Conservation (phyloP, 2,113 vertebrate genomes). For the Aspiorhynchus laticeps region DNA sequence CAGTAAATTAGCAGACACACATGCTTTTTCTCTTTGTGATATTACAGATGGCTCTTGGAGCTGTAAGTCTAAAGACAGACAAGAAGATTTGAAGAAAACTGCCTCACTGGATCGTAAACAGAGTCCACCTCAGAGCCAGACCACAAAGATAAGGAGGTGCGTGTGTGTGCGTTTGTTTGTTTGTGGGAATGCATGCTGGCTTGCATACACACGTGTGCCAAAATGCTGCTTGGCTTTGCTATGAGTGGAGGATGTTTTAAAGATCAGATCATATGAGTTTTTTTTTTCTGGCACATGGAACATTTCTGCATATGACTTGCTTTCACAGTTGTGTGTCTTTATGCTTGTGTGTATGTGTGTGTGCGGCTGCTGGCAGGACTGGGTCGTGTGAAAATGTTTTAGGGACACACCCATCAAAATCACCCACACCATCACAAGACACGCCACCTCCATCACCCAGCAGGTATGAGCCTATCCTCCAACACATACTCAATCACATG, state of each 20-base stretch:
- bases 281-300: conserved; percentile 1
- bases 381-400: conserved; percentile 81
- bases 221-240: conserved; percentile 27
- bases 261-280: neutral
- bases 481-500: conserved; percentile 27
- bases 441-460: conserved; percentile 83
- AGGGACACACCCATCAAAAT: conserved; percentile 69
- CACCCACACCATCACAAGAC: conserved; percentile 75
- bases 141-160: conserved; percentile 79
- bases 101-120: conserved; percentile 75
- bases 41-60: conserved; percentile 74
- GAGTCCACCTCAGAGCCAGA: conserved; percentile 66
- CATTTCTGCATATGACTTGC: conserved; percentile 40
- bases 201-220: neutral
- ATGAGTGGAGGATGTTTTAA: neutral
- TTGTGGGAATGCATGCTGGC: conserved; percentile 6
- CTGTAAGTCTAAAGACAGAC: conserved; percentile 72
- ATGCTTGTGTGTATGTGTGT: conserved; percentile 41
- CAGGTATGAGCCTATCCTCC: conserved; percentile 68
- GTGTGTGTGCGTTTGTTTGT: conserved; percentile 66
- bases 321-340: conserved; percentile 42
- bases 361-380: conserved; percentile 72
- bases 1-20: neutral
- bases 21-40: neutral
- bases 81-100: conserved; percentile 76